Conservation (phyloP, 2,797 vertebrate species). For the Pipistrellus pipistrellus region DNA sequence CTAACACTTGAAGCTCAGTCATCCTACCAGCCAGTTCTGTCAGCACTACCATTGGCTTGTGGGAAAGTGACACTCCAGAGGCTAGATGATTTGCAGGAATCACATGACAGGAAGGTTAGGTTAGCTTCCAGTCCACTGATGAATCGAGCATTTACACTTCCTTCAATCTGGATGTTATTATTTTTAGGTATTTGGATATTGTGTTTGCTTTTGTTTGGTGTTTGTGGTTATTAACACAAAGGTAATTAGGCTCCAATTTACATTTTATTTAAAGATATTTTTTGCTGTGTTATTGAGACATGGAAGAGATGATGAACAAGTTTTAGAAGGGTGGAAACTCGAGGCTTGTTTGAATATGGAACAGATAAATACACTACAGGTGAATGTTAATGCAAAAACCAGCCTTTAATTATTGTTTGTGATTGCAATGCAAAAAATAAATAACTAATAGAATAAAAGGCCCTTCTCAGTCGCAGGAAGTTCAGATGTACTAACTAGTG, state of each 20-base stretch:
- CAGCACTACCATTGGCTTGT: not conserved
- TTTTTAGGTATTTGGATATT: not conserved
- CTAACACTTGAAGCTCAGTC: not conserved
- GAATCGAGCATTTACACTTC: not conserved
- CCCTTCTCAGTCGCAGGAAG: not conserved
- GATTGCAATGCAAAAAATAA: not conserved
- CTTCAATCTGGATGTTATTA: not conserved
- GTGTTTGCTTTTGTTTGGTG: slow-evolving; percentile 54
- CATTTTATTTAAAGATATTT: slow-evolving; percentile 18
- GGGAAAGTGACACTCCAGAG: not conserved
- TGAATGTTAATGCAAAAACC: slow-evolving; percentile 69
- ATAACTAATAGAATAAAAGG: not conserved
- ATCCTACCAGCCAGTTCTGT: not conserved
- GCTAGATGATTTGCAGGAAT: not conserved
- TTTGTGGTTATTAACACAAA: slow-evolving; percentile 55
- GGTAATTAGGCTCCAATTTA: slow-evolving; percentile 3
- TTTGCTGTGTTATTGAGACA: slow-evolving; percentile 53
- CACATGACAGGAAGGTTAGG: not conserved
- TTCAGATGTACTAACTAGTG: slow-evolving; percentile 24
- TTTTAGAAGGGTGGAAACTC: not conserved
- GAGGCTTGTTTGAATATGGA: slow-evolving; percentile 47
- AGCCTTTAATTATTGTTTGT: slow-evolving; percentile 1
- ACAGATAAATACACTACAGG: slow-evolving; percentile 24
- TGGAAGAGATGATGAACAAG: slow-evolving; percentile 10
- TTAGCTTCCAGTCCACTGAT: not conserved